These are phyloP conservation scores for Patella caerulea DNA, from an alignment of 2,888 invertebrate genomes.

Conservation along the genomic window DNA sequence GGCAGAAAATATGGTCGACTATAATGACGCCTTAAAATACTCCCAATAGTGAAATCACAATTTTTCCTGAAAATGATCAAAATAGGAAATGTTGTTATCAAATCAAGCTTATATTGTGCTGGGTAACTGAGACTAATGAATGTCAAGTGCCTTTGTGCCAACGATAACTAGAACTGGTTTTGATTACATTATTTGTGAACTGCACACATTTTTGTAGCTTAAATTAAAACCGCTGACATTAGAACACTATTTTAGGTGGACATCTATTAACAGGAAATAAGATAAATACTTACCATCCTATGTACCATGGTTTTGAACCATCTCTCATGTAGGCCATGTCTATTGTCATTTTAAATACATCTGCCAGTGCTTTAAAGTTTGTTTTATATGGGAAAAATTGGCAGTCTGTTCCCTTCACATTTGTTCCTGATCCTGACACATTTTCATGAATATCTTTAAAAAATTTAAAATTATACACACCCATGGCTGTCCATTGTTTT, in stretches of 20 bases:
- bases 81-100: no score
- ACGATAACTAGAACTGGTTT: no score
- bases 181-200: no score
- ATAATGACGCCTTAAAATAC: slow-evolving; percentile 80
- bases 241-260: no score
- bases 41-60: slow-evolving; percentile 87
- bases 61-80: slow-evolving; percentile 82
- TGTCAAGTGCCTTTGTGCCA: no score
- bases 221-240: no score
- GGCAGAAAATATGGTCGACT: slow-evolving; percentile 90
- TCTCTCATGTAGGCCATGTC: slow-evolving; percentile 79
- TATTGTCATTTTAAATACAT: slow-evolving; percentile 86
- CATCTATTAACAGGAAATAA: no score
- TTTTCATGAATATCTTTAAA: slow-evolving; percentile 81
- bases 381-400: slow-evolving; percentile 96
- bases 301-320: slow-evolving; percentile 80
- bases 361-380: slow-evolving; percentile 82
- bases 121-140: no score
- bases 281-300: slow-evolving; percentile 77
- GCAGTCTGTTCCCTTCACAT: slow-evolving; percentile 76
- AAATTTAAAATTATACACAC: slow-evolving; percentile 85
- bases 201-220: no score
- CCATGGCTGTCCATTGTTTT: slow-evolving; percentile 83
- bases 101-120: no score
- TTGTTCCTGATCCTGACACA: slow-evolving; percentile 69